A percentile compares a stretch with the other conserved stretches of the same genome.
Conservation (phyloP, 2,797 vertebrate species). For the Diglossa cyanea region DNA sequence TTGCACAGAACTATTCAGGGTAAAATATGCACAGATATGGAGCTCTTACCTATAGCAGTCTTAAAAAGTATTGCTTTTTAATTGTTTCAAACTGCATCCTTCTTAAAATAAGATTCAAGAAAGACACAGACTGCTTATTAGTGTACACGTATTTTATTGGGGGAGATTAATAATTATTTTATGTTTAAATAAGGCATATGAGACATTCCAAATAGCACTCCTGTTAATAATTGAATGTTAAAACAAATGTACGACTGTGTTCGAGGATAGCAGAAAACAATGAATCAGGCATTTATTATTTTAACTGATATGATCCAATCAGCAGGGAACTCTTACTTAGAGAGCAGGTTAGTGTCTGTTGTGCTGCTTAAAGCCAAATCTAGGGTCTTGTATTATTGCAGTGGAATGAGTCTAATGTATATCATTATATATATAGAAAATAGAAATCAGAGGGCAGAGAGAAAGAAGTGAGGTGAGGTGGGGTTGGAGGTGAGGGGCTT, state of each 20-base stretch:
- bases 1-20: background rate
- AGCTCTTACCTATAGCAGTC: background rate
- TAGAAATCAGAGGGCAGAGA: background rate
- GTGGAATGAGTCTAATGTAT: background rate
- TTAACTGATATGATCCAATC: background rate
- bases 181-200: background rate
- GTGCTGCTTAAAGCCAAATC: background rate
- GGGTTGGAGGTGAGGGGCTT: background rate
- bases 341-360: background rate
- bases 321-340: background rate
- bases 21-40: background rate
- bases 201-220: background rate
- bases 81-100: background rate
- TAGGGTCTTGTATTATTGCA: background rate
- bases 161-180: background rate
- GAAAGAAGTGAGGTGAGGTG: background rate
- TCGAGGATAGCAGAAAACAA: background rate
- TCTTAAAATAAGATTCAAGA: background rate
- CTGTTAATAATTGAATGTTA: background rate
- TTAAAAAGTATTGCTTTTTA: background rate
- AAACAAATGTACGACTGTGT: background rate
- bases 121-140: background rate
- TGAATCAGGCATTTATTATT: background rate
- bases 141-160: background rate
- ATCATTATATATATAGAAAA: no score